Base-by-base conservation (phyloP, 2,888 invertebrate species). In the Dryobotodes eremita region DNA sequence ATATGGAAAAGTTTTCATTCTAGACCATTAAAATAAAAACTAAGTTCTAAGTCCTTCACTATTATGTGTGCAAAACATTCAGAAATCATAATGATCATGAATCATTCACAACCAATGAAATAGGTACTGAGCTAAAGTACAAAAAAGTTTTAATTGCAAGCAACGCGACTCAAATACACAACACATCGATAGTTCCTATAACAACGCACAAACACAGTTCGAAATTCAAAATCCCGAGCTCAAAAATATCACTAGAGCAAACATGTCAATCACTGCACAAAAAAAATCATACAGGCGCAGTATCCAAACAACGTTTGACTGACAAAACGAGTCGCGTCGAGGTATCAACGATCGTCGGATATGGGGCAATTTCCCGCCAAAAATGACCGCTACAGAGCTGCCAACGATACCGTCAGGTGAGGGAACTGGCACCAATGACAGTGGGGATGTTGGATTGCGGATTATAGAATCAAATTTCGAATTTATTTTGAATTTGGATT, bases 291-390 rank as follows among this genome's bases (percentile, higher is more conserved):
- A 71, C 65, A 77, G 80, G 62, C 80, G 71, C 84, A 82, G 57
- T 83, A 77, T 87, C 80, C 77, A 76, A 82, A 87, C 86, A 79
- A 86, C 80, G 74, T 88, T 92, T 88, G 91, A 90, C 89, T 89
- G 90, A 91, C 90, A 92, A 92, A 93, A 90, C 91, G 90, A 90
- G 91, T 90, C 89, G 90, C 87, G 79, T 76, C 86, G 90, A 92
- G 90, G 93, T 95, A 95, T 96, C 95, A 91, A 77, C 88, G 89
- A 88, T 88, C 92, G 94, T 94, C 96, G 96, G 96, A 97, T 96
- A 96, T 96, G 86, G 94, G 91, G 90, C 95, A 96, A 96, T 97
- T 96, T 96, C 96, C 96, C 94, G 90, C 87, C 92, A 93, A 95
- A 96, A 96, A 95, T 95, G 95, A 94, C 94, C 94, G 93, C 90